Evolutionary conservation across 2,888 invertebrate genomes (phyloP).

Genomic region (Chrysolina oricalcia): DNA sequence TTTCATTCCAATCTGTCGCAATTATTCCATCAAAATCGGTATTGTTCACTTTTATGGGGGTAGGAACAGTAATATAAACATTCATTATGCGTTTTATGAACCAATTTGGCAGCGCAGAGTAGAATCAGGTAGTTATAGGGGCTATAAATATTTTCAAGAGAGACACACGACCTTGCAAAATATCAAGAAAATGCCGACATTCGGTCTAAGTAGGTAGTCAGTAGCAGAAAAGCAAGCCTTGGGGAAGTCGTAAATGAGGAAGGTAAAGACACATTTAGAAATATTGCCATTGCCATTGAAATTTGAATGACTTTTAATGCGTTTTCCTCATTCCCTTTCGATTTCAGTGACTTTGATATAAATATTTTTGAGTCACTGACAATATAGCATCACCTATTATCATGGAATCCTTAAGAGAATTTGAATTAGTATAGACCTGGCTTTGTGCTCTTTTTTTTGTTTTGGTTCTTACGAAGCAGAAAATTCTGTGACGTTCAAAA

Average conservation of each 20-base stretch:
- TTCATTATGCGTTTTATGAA: constrained; percentile 27
- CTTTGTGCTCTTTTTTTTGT: too few relatives aligned
- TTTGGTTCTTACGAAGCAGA: too few relatives aligned
- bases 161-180: constrained; percentile 19
- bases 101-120: constrained; percentile 20
- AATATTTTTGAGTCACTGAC: too few relatives aligned
- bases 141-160: constrained; percentile 22
- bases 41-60: constrained; percentile 19
- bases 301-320: constrained; percentile 16
- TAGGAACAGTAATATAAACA: constrained; percentile 23
- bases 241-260: constrained; percentile 31
- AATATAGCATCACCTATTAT: too few relatives aligned
- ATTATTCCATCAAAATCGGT: constrained; percentile 15
- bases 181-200: constrained; percentile 33
- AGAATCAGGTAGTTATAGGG: constrained; percentile 31
- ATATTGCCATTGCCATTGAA: constrained; percentile 29
- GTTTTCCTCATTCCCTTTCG: too few relatives aligned
- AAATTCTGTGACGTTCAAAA: too few relatives aligned
- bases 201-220: constrained; percentile 28
- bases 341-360: too few relatives aligned
- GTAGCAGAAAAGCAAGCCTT: constrained; percentile 39
- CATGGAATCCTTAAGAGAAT: too few relatives aligned
- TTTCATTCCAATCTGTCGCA: constrained; percentile 15
- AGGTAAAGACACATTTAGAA: constrained; percentile 26
- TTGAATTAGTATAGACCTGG: too few relatives aligned